Base-by-base conservation (phyloP, 2,888 invertebrate genomes). In the Buathra laborator region DNA sequence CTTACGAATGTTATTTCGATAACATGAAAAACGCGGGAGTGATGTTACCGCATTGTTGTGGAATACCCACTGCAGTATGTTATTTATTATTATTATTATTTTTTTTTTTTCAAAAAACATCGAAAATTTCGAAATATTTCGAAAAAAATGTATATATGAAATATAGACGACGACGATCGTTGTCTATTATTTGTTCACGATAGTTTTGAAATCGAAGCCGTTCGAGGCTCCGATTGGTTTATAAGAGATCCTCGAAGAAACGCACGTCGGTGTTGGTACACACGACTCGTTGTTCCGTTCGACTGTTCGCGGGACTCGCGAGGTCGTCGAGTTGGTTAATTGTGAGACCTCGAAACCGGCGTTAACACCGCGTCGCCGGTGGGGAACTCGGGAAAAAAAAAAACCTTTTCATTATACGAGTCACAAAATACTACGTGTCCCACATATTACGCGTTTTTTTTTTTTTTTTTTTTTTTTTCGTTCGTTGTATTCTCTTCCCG, bases 321-420 rank as follows among this genome's bases (percentile, higher is more conserved):
- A 83, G 83, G 79, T 80, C 83, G 75, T 75, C 83, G 44, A 56
- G 79, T 83, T 48, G 66, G 32, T 29, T 59, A 44, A 56, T 56
- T 14, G n/a, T 16, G 83, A 62, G 80, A 83, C 79, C 80, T 75
- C 79, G 80, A 71, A 64, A 46, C 43, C 14, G 43, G 72, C 59
- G 43, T 72, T 46, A 59, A 19, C 59, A 32, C 9, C 48, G 48
- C 29, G 46, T 51, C 29, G 46, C 70, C 29, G 70, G 32, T 32
- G 51, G 70, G 37, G 70, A 48, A 48, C 37, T 7, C 37, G 7
- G 9, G 5, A 32, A 32, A 37, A 37, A 37, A 37, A 37, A 37
- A 37, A 37, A 37, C 37, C 37, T 37, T 37, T 37, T 37, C 37
- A 37, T 37, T 9, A 37, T 37, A 5, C 37, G 37, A 37, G 37